A percentile compares a stretch with the other conserved stretches of the same genome.
Evolutionary conservation across 2,113 vertebrate species (phyloP).

Genomic region (Rafetus swinhoei): DNA sequence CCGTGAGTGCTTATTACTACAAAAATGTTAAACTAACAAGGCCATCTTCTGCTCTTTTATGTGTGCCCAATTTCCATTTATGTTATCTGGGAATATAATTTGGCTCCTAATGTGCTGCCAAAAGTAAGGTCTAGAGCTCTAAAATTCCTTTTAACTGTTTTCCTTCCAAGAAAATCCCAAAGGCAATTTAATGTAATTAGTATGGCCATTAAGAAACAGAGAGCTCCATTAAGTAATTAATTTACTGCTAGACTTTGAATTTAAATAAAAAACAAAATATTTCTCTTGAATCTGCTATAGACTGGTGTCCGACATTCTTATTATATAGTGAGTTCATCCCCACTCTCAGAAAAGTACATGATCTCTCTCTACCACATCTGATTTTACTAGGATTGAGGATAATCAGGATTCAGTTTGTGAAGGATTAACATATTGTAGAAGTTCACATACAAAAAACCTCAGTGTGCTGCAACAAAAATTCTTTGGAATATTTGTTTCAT

Average conservation of each 20-base stretch:
- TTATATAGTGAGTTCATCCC: background rate
- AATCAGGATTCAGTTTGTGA: background rate
- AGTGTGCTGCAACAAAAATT: background rate
- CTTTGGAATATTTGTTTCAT: constrained; percentile 24
- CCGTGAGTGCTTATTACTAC: background rate
- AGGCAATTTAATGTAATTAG: background rate
- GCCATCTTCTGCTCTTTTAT: background rate
- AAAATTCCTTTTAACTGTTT: background rate
- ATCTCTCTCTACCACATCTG: background rate
- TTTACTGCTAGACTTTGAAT: background rate
- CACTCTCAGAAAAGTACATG: background rate
- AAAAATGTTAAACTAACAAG: constrained; percentile 2
- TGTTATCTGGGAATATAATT: background rate
- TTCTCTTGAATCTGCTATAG: background rate
- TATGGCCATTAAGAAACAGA: background rate
- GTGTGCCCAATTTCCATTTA: background rate
- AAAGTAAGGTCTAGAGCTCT: background rate
- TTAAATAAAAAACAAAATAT: background rate
- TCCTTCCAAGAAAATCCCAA: background rate
- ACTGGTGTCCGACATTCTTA: background rate
- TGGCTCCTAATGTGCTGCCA: background rate
- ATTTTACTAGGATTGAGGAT: background rate
- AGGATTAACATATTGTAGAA: background rate
- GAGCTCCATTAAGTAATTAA: background rate
- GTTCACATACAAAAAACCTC: background rate